A percentile compares a stretch with the other conserved stretches of the same genome.
Evolutionary conservation across 2,888 invertebrate species (phyloP).

Genomic region (Drosophila stalkeri): DNA sequence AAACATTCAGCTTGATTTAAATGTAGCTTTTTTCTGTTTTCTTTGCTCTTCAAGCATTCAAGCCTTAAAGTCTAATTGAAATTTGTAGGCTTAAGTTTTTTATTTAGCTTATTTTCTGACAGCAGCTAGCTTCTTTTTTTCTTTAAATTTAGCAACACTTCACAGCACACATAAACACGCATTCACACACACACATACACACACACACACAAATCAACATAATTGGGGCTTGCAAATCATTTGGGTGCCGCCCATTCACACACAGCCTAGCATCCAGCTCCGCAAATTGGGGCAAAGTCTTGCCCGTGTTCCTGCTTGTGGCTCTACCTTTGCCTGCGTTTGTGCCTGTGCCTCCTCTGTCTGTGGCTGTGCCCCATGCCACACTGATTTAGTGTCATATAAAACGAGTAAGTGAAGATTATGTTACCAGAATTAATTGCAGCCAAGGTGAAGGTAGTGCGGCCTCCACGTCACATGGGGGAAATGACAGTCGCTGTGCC

Average conservation of each 20-base stretch:
- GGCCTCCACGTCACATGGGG: conserved; percentile 27
- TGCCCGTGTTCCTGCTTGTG: not conserved
- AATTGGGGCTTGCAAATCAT: conserved; percentile 61
- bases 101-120: conserved; percentile 5
- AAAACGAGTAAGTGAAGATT: conserved; percentile 81
- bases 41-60: not conserved
- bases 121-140: not conserved
- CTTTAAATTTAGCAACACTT: not conserved
- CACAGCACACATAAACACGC: not conserved
- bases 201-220: conserved; percentile 33
- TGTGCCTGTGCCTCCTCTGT: not conserved
- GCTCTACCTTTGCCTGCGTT: not conserved
- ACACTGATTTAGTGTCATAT: conserved; percentile 80
- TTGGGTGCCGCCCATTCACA: conserved; percentile 50
- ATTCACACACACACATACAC: not conserved
- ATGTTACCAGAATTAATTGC: conserved; percentile 82
- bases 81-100: not conserved
- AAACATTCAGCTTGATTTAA: no score
- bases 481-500: conserved; percentile 13
- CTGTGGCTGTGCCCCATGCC: conserved; percentile 32
- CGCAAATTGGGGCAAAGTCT: conserved; percentile 25
- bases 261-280: conserved; percentile 19
- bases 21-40: no score
- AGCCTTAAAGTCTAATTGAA: not conserved
- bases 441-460: conserved; percentile 74